Evolutionary conservation across 2,888 invertebrate genomes (phyloP).

Genomic region (Hirudinaria manillensis): DNA sequence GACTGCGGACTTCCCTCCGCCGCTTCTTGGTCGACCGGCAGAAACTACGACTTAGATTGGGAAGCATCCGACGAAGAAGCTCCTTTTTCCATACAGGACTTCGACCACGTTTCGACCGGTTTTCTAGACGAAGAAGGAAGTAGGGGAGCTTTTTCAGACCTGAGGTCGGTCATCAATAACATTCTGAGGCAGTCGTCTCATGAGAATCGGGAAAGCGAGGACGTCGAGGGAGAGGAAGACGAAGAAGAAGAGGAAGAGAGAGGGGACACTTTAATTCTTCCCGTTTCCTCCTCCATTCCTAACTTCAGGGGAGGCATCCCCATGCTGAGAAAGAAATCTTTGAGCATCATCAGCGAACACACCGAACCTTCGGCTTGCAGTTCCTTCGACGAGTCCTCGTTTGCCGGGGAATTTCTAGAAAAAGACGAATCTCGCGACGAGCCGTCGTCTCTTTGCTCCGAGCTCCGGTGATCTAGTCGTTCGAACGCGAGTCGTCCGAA

Average conservation of each 20-base stretch:
- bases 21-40: background rate
- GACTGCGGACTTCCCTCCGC: background rate
- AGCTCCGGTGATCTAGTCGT: too few species aligned
- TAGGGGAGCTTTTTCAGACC: background rate
- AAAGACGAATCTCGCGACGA: background rate
- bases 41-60: constrained; percentile 8
- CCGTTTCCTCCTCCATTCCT: background rate
- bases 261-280: background rate
- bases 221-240: constrained; percentile 25
- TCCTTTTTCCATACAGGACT: background rate
- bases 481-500: too few species aligned
- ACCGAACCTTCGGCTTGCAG: constrained; percentile 18
- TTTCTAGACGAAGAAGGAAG: constrained; percentile 15
- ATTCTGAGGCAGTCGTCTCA: background rate
- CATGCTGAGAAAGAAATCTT: constrained; percentile 11
- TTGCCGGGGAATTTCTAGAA: background rate
- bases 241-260: constrained; percentile 7
- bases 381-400: background rate
- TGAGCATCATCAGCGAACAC: constrained; percentile 30
- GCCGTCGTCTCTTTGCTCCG: too few species aligned
- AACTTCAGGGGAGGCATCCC: background rate
- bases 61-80: constrained; percentile 9
- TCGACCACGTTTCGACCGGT: background rate
- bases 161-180: constrained; percentile 25
- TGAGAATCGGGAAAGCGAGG: background rate